Evolutionary conservation across 2,888 invertebrate species (phyloP), one percentile per base, ranked within the genome.

Genomic region (Lasioglossum vierecki): DNA sequence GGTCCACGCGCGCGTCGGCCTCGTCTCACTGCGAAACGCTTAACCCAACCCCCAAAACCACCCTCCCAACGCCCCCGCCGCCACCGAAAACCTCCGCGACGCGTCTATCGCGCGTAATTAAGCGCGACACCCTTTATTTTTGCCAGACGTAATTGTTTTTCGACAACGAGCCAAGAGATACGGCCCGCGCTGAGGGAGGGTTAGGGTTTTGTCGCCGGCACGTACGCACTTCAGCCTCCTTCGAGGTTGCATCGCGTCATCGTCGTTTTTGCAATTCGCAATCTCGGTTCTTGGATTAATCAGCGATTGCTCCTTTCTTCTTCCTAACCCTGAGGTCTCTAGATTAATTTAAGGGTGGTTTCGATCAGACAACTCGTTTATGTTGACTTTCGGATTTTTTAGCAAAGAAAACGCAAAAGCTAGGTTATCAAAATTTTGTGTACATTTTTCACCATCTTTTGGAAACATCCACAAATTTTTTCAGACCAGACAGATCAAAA

Each of bases 81-180:
- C n/a, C 9, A 22, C 57, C n/a, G 8, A 30, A 30, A 63, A 63
- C 63, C 63, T 30, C 63, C 30, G 63, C 8, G 63, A 41, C 71
- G 70, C 49, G 22, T 82, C 70, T 66, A 22, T 22, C 68, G 22
- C 74, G 76, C 78, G 83, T 83, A 83, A 87, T 87, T 83, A 86
- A 87, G 68, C 82, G 75, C 77, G 83, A 83, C 76, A 73, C 82
- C 86, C 82, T 73, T 83, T 75, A 71, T 75, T 83, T 77, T 79
- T 72, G 35, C 84, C 26, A 35, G 30, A 15, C 76, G 72, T 81
- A 73, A 84, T 81, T 86, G 72, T 84, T 78, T 81, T 53, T 26
- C 49, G 76, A 68, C 49, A 53, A 66, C 35, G 53, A 41, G 49
- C 26, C 26, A n/a, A 15, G 70, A 22, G 11, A 11, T n/a, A 6